phyloP scores from a whole-genome alignment of 2,113 vertebrate species.

The Barnardius zonarius region DNA sequence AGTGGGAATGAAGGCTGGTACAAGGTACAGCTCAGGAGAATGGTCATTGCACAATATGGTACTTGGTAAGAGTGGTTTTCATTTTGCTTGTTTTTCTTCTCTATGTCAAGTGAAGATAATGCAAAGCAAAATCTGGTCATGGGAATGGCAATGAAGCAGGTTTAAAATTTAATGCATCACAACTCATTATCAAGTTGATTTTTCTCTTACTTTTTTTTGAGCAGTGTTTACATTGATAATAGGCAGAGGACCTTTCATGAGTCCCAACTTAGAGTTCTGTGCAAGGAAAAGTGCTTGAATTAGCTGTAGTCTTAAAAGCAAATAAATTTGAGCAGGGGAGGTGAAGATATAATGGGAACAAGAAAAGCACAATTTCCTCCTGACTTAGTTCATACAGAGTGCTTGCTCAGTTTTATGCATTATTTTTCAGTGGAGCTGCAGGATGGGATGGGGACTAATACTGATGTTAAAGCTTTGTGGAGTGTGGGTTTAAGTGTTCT shows the following conservation, averaged over 20 bases:
- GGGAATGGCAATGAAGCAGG: not conserved
- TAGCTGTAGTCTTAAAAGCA: not conserved
- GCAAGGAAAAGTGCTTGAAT: not conserved
- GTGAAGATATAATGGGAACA: not conserved
- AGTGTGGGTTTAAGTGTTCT: not conserved
- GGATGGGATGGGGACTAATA: not conserved
- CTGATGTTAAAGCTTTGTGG: not conserved
- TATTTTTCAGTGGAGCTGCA: not conserved
- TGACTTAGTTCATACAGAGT: not conserved
- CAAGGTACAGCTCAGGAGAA: not conserved
- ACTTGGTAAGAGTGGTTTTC: not conserved
- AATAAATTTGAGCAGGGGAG: not conserved
- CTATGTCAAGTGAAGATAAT: not conserved
- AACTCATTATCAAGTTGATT: not conserved
- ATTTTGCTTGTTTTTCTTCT: not conserved
- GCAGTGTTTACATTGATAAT: not conserved
- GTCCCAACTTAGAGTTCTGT: not conserved
- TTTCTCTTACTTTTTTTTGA: not conserved
- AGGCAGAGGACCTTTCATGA: not conserved
- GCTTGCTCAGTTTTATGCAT: not conserved
- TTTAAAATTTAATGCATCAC: not conserved
- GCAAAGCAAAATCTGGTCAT: not conserved
- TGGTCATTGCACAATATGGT: accelerated
- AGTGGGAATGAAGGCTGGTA: not conserved
- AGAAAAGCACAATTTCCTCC: not conserved